Base-by-base conservation (phyloP, 1,140 invertebrate species). In the Bilobella aurantiaca region DNA sequence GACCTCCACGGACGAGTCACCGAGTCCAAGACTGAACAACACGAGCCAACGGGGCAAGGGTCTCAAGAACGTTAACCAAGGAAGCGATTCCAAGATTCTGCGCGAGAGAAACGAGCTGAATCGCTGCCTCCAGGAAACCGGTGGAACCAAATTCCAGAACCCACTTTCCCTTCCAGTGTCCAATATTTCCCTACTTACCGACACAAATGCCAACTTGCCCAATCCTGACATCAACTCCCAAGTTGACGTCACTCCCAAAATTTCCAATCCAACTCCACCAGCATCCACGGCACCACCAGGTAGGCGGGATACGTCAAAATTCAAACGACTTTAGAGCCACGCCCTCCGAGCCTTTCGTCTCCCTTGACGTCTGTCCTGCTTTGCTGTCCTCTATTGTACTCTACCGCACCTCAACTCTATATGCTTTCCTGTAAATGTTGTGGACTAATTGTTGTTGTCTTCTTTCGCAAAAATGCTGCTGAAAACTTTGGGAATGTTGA, bases 191-290 rank as follows among this genome's bases (percentile, higher is more conserved):
- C 49, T 53, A 8, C 28, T 62, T 28, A 57, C 63, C 23, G 67
- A 68, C 37, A 65, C 58, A 28, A 68, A 69, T 60, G 68, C 60
- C 21, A 69, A 66, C 42, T 47, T 66, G 21, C 61, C 68, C 37
- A 63, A 63, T 37, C 61, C 67, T 21, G 65, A 72, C 47, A 67
- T 66, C 31, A 67, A 47, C 32, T 63, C 70, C 29, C 67, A 62
- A n/a, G 63, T 72, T 37, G 70, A 72, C 27, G 64, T 42, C 31
- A 30, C 5, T 12, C 58, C 58, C 58, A 29, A 34, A 29, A 14
- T 59, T 5, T 31, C 58, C 23, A 8, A 29, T 8, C 58, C 12
- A 14, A 29, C 16, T 29, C 8, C 58, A 8, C n/a, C 53, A 57
- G n/a, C n/a, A n/a, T 21, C n/a, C 25, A 28, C 8, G 12, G 57